Evolutionary conservation across 2,888 invertebrate genomes (phyloP).

Genomic region (Alentia gelatinosa): DNA sequence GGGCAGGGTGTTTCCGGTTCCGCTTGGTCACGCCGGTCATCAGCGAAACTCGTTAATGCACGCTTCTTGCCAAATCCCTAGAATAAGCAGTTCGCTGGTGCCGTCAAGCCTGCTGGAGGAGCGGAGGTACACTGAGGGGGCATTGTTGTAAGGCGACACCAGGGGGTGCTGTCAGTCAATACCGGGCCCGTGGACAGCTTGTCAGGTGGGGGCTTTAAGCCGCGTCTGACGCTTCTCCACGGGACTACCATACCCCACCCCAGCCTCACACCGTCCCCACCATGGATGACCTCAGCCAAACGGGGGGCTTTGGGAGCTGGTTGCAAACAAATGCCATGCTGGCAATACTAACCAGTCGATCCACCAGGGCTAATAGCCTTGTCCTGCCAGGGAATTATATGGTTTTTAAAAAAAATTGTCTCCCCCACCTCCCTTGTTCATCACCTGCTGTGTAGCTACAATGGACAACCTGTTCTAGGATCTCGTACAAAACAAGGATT

Average conservation of each 20-base stretch:
- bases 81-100: not conserved
- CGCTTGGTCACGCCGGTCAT: not conserved
- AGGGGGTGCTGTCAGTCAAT: slow-evolving; percentile 18
- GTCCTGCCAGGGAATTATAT: too few relatives aligned
- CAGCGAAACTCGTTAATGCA: slow-evolving; percentile 1
- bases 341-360: not conserved
- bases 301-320: too few relatives aligned
- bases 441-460: not conserved
- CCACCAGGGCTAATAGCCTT: too few relatives aligned
- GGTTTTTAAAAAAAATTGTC: too few relatives aligned
- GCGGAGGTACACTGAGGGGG: not conserved
- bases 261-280: not conserved
- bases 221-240: not conserved
- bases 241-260: not conserved
- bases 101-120: not conserved
- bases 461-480: not conserved
- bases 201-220: not conserved
- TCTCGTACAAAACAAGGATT: not conserved
- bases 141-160: slow-evolving; percentile 16
- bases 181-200: not conserved
- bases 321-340: too few relatives aligned
- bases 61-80: slow-evolving; percentile 16
- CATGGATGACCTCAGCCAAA: not conserved
- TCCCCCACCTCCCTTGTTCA: not conserved
- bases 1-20: not conserved